phyloP scores from a whole-genome alignment of 1,140 invertebrate genomes.

The Aradophagus sp. region DNA sequence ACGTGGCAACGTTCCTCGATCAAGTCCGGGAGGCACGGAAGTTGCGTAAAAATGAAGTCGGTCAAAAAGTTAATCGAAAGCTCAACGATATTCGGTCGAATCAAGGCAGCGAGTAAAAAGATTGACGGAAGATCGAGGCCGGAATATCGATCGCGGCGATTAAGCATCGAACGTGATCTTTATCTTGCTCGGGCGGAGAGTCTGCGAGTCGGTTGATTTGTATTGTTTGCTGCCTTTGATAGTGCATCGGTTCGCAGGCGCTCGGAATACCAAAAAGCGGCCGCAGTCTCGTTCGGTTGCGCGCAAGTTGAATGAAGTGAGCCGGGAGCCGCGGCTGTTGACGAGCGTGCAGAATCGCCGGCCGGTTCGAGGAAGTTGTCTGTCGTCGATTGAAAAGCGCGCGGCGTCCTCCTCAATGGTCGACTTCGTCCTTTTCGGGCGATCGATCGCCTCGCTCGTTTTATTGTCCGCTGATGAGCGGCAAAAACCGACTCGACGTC shows the following conservation, averaged over 20 bases:
- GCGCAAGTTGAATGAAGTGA: conserved; percentile 63
- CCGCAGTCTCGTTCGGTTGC: conserved; percentile 27
- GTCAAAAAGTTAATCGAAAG: no score
- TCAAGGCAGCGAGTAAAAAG: no score
- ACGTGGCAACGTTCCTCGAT: no score
- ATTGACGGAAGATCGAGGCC: no score
- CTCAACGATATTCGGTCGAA: no score
- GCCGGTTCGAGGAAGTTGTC: conserved; percentile 59
- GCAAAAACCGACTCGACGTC: conserved; percentile 38
- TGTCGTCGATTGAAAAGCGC: conserved; percentile 59
- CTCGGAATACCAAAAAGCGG: conserved; percentile 61
- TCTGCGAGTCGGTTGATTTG: conserved; percentile 18
- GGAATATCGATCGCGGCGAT: no score
- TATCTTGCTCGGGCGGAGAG: conserved; percentile 1
- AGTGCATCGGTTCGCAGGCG: conserved; percentile 44
- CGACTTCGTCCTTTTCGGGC: conserved; percentile 37
- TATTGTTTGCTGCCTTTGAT: conserved; percentile 15
- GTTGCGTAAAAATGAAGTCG: no score
- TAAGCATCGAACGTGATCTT: background rate
- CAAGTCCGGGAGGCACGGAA: no score
- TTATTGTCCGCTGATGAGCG: conserved; percentile 31
- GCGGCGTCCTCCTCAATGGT: conserved; percentile 58
- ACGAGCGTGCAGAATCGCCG: conserved; percentile 13
- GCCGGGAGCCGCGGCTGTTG: conserved; percentile 6
- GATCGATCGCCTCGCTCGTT: conserved; percentile 29